phyloP scores from a whole-genome alignment of 2,113 vertebrate genomes.

The Periophthalmus modestus region DNA sequence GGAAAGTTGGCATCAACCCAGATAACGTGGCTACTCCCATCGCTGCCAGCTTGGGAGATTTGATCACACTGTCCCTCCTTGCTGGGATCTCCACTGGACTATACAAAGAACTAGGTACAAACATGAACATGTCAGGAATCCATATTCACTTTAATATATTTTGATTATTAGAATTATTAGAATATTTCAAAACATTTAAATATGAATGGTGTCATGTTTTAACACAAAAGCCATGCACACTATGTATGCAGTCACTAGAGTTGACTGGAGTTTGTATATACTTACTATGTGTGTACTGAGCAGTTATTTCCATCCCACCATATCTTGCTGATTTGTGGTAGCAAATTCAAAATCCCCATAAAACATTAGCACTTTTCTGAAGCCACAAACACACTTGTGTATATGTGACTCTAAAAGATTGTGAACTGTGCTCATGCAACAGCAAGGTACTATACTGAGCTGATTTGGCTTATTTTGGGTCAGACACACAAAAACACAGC shows the following conservation, averaged over 20 bases:
- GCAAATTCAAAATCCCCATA: background rate
- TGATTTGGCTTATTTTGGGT: slow-evolving; percentile 34
- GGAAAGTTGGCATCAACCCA: slow-evolving; percentile 96
- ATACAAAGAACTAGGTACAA: slow-evolving; percentile 88
- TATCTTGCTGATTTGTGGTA: background rate
- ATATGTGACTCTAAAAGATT: background rate
- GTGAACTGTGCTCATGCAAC: background rate
- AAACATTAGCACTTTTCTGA: background rate
- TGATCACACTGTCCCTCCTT: slow-evolving; percentile 94
- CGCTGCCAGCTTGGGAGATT: slow-evolving; percentile 94
- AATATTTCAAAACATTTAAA: background rate
- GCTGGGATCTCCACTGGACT: slow-evolving; percentile 95
- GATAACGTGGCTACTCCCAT: slow-evolving; percentile 98
- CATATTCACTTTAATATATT: background rate
- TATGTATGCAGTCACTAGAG: background rate
- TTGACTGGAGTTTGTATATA: no score
- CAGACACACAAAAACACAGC: slow-evolving; percentile 33
- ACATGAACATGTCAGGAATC: background rate
- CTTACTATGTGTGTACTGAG: background rate
- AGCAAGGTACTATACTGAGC: slow-evolving; percentile 1
- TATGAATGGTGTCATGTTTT: background rate
- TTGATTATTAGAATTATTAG: no score
- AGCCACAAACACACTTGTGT: slow-evolving; percentile 22
- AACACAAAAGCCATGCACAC: background rate
- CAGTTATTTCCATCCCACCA: no score